These are phyloP conservation scores for Liolophura sinensis DNA, from an alignment of 1,140 invertebrate genomes.

Conservation along the genomic window DNA sequence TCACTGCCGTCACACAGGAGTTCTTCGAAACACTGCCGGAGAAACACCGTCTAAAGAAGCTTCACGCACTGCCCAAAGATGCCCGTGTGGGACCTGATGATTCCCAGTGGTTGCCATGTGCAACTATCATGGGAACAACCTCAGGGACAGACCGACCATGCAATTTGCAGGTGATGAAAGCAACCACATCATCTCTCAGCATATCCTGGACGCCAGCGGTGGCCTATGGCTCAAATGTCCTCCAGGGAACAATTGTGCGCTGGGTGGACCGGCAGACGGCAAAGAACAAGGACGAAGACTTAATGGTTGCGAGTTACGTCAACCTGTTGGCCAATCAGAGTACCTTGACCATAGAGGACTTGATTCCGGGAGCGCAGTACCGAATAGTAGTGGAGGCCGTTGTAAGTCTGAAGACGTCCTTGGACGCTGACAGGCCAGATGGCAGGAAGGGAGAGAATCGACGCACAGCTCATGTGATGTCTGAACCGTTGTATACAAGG, in stretches of 20 bases:
- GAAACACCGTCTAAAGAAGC: constrained; percentile 43
- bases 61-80: constrained; percentile 42
- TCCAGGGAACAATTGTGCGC: constrained; percentile 47
- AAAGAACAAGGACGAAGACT: constrained; percentile 36
- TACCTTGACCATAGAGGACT: constrained; percentile 41
- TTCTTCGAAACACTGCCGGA: constrained; percentile 55
- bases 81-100: constrained; percentile 38
- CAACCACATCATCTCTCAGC: constrained; percentile 43
- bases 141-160: constrained; percentile 55
- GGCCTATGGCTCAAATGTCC: constrained; percentile 55
- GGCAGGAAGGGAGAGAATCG: constrained; percentile 43
- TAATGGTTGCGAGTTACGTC: constrained; percentile 44
- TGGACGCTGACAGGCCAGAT: constrained; percentile 49
- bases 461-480: constrained; percentile 54
- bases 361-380: constrained; percentile 51
- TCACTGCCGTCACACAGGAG: constrained; percentile 57
- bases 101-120: constrained; percentile 53
- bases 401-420: constrained; percentile 57
- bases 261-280: constrained; percentile 48
- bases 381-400: constrained; percentile 56
- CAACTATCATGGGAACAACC: constrained; percentile 48
- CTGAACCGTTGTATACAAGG: constrained; percentile 49
- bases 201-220: constrained; percentile 51
- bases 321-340: constrained; percentile 46
- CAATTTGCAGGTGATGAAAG: constrained; percentile 43